Percentiles rank a stretch among this genome's conserved stretches.
Evolutionary conservation across 53 echinoderm and acorn worm genomes (phyloP).

Genomic region (Arbacia lixula): DNA sequence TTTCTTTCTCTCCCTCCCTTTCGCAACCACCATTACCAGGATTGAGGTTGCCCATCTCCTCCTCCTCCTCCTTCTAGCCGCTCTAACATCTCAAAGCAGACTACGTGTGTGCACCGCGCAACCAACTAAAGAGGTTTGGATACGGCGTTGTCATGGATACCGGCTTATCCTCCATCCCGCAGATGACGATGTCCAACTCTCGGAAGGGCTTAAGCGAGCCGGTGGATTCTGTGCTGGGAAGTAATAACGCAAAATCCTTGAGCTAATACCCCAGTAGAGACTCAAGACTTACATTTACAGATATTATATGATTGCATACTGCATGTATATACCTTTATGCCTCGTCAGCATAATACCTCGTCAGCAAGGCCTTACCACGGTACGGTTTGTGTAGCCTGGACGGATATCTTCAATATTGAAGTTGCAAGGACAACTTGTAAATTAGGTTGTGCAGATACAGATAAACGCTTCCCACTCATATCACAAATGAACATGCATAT

Average conservation of each 20-base stretch:
- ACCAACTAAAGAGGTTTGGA: slow-evolving; percentile 50
- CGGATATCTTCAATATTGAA: too few species aligned
- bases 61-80: not conserved
- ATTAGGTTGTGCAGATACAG: too few species aligned
- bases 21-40: too few species aligned
- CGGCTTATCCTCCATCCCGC: slow-evolving; percentile 44
- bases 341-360: too few species aligned
- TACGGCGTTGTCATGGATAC: slow-evolving; percentile 43
- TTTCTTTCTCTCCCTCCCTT: too few species aligned
- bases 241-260: slow-evolving; percentile 40
- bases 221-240: not conserved
- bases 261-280: slow-evolving; percentile 32
- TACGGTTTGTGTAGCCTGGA: too few species aligned
- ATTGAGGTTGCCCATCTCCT: too few species aligned
- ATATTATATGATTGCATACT: slow-evolving; percentile 39
- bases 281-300: slow-evolving; percentile 36
- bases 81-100: not conserved
- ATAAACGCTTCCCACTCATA: too few species aligned
- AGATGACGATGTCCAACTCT: not conserved
- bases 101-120: not conserved
- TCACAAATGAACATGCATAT: too few species aligned
- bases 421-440: too few species aligned
- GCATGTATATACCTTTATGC: too few species aligned
- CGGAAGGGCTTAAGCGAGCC: slow-evolving; percentile 12
- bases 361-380: too few species aligned